Base-by-base conservation (phyloP, 2,113 vertebrate genomes). In the Zosterops japonicus region DNA sequence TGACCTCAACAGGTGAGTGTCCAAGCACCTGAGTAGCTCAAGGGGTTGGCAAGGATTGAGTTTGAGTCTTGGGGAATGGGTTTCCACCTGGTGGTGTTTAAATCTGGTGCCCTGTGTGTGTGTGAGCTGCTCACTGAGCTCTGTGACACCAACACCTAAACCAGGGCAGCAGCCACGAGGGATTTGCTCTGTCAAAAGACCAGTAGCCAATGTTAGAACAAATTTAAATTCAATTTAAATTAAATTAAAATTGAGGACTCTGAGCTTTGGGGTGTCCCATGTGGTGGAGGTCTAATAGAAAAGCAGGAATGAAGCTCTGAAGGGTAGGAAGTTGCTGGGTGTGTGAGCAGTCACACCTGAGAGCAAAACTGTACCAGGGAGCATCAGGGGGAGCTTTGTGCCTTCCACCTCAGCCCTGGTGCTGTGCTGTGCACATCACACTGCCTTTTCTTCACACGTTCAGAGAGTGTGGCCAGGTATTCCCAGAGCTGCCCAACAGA, bases 71-170 rank as follows among this genome's bases (percentile, higher is more conserved):
- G 0, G 46, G 39, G 27, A 28, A 35, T 13, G 61, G 19, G 2
- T 85, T 75, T 72, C 4, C 33, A 14, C 12, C 33, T 50, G 53
- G 1, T 25, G 29, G 2, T 52, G 61, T 33, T 64, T 44, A 6
- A 11, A 27, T n/a, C 9, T 27, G 56, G 15, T 84, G 55, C 6
- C 7, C 11, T 29, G n/a, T 21, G 52, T 56, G 35, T 21, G 35
- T 5, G 46, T 6, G 33, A 1, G 31, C 4, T 0, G 1, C 21
- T 5, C 33, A 1, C 23, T 0, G 4, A 57, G 59, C 60, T 75
- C 61, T 55, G n/a, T 28, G n/a, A 14, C 27, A n/a, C 27, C 59
- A 27, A 7, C 10, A 13, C n/a, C 57, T 18, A 5, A 7, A 8
- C 3, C 13, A 5, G 36, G 19, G 13, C 42, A 33, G 52, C 5